Base-by-base conservation (phyloP, 2,888 invertebrate species). In the Hypsopygia costalis region DNA sequence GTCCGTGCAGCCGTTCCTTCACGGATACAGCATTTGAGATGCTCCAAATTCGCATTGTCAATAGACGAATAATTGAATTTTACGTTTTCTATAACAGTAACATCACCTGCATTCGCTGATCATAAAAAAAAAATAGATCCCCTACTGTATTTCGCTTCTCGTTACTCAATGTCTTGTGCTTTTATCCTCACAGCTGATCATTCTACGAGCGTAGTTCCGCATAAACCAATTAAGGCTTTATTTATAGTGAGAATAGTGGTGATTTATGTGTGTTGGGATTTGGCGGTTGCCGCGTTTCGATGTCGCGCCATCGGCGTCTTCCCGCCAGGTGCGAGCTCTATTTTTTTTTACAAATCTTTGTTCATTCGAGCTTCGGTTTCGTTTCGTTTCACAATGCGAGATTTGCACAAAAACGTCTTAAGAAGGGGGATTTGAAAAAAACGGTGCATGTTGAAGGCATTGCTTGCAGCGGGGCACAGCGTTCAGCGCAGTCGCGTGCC, bases 321-420 rank as follows among this genome's bases (percentile, higher is more conserved):
- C 62, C 66, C 65, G 79, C 86, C 87, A 86, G 87, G 87, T 87
- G 87, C 69, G 71, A 68, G 51, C 60, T 48, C 57, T 55, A 49
- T 56, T 55, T 71, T 69, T 67, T 73, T 75, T 67, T 62, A 69
- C 62, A 61, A 60, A 61, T 57, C 60, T 62, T 64, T 65, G 68
- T 71, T 70, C 78, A 58, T 63, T 52, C 48, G 46, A 50, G 63
- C 59, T 61, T 64, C 72, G 73, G 71, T 76, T 79, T 76, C 77
- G 66, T 75, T 74, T 73, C 62, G 48, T 51, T 50, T 44, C 62
- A 83, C 85, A 86, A 85, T 76, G 76, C 76, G 76, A 83, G 83
- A 81, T 85, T 85, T 78, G 82, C 85, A 81, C 82, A 87, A 86
- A 85, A 87, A 85, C 80, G 60, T 70, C 66, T 68, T 61, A 65